Conservation (phyloP, 2,888 invertebrate genomes). For the Eurytoma adleriae region DNA sequence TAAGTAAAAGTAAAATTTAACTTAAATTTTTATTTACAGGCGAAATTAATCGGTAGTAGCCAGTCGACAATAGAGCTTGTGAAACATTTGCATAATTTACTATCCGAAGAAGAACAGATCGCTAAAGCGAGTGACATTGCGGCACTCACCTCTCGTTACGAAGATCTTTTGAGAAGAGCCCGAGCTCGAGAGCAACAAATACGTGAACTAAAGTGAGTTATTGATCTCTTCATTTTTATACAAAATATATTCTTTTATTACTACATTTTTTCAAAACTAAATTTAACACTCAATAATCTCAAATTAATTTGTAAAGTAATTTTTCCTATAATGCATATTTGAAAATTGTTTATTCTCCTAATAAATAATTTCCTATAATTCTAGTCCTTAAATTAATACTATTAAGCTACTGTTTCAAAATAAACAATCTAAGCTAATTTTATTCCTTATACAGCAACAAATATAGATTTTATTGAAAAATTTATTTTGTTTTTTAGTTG, state of each 20-base stretch:
- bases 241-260: background rate
- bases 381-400: too few species aligned
- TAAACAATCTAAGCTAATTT: too few species aligned
- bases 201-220: slow-evolving; percentile 84
- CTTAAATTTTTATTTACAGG: slow-evolving; percentile 69
- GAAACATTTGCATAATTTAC: slow-evolving; percentile 85
- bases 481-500: background rate
- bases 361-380: too few species aligned
- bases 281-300: background rate
- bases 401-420: too few species aligned
- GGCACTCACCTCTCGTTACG: slow-evolving; percentile 82
- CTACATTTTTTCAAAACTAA: background rate
- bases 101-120: slow-evolving; percentile 85
- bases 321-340: too few species aligned
- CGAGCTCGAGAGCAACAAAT: slow-evolving; percentile 87
- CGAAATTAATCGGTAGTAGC: slow-evolving; percentile 86
- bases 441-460: too few species aligned
- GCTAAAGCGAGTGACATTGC: slow-evolving; percentile 83
- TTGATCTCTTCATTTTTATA: background rate
- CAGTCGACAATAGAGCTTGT: slow-evolving; percentile 89
- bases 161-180: slow-evolving; percentile 83
- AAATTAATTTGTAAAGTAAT: too few species aligned
- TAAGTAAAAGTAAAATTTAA: too few species aligned
- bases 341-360: too few species aligned
- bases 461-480: background rate